These are phyloP conservation scores for Bursaphelenchus mucronatus DNA, from an alignment of 1,140 invertebrate genomes.

Conservation along the genomic window DNA sequence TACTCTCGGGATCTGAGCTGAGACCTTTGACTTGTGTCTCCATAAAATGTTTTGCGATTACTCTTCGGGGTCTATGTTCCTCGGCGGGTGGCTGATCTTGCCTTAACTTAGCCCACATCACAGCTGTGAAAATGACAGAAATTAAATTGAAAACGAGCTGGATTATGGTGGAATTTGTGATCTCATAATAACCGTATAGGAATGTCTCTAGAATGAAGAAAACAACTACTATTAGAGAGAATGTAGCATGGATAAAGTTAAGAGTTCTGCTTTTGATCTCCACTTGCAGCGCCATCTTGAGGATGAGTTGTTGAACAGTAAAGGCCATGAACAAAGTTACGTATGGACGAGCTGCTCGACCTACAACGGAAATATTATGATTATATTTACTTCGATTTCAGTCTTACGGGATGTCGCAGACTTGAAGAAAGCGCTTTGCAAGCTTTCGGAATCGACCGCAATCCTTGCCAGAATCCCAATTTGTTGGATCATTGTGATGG, in stretches of 20 bases:
- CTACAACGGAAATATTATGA: neutral
- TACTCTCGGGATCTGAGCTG: slow-evolving; percentile 8
- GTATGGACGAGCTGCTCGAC: slow-evolving; percentile 11
- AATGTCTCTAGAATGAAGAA: slow-evolving; percentile 27
- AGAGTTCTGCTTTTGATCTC: slow-evolving; percentile 27
- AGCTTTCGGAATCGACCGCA: slow-evolving; percentile 21
- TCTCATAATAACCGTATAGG: slow-evolving; percentile 26
- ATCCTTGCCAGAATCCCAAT: slow-evolving; percentile 24
- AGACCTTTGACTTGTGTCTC: slow-evolving; percentile 23
- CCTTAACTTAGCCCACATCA: neutral
- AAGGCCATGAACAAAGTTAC: slow-evolving; percentile 12
- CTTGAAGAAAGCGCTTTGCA: slow-evolving; percentile 1
- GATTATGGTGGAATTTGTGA: slow-evolving; percentile 24
- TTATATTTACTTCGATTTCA: slow-evolving; percentile 11
- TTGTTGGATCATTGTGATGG: slow-evolving; percentile 28
- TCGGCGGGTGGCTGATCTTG: neutral
- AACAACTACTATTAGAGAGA: neutral
- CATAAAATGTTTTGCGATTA: slow-evolving; percentile 37
- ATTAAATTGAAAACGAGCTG: slow-evolving; percentile 19
- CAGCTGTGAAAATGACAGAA: slow-evolving; percentile 1
- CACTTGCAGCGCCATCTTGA: slow-evolving; percentile 18
- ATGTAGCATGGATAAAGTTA: slow-evolving; percentile 20
- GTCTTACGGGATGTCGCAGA: neutral
- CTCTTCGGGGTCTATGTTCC: slow-evolving; percentile 17
- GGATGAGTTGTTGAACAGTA: slow-evolving; percentile 11